Evolutionary conservation across 2,797 vertebrate species (phyloP), one percentile per base, ranked within the genome.

Genomic region (Clamator glandarius): DNA sequence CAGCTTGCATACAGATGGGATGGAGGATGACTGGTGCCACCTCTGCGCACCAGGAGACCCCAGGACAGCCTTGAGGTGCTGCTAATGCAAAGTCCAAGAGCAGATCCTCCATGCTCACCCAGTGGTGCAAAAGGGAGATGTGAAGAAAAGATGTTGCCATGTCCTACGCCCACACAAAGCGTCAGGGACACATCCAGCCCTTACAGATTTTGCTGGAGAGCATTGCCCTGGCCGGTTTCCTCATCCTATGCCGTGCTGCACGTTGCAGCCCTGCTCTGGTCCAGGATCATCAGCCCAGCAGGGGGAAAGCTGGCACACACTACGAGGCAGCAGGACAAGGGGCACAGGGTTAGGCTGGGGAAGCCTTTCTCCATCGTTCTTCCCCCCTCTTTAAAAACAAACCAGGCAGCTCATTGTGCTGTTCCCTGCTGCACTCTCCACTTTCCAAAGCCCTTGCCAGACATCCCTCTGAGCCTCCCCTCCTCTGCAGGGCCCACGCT

Each of bases 391-490:
- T 50, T 3, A 2, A 76, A 78, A 88, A 51, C 36, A 88, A 91
- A 48, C 6, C 0, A 15, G 26, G 17, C 52, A 52, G 69, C 42
- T 84, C 14, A 9, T 28, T 16, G n/a, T 6, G 4, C 70, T 62
- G 46, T 44, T 73, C 89, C 41, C 66, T n/a, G 26, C 72, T 84
- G 61, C 28, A 31, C 52, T 84, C 83, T 61, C 29, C 28, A 23
- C 57, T 94, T 96, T 95, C 89, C 92, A 75, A 64, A 81, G 79
- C 51, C 66, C 72, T 67, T 87, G 66, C 83, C 89, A 96, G 87
- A 62, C 80, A 74, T 62, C 87, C 83, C 48, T 39, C 70, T 62
- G 41, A 75, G 87, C 63, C 80, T 90, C 55, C 48, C 36, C 68
- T 89, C 80, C 80, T 68, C 87, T 84, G 59, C 79, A 84, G 85